Percentiles rank a stretch among this genome's conserved stretches.
phyloP scores from a whole-genome alignment of 2,888 invertebrate genomes.

The Sacculina carcini region DNA sequence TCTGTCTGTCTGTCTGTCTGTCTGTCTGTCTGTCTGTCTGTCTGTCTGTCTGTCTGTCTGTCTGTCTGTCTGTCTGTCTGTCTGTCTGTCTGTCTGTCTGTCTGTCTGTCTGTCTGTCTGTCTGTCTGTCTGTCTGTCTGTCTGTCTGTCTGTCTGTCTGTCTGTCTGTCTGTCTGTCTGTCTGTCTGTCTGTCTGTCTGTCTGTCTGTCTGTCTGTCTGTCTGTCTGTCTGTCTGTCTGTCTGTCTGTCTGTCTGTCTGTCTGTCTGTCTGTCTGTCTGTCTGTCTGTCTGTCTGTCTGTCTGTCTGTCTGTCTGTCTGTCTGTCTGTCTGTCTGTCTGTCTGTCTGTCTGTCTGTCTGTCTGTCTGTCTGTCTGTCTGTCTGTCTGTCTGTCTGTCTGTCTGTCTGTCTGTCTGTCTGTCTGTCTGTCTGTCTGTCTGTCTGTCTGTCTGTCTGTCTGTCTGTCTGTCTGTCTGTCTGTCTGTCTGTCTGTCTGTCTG shows the following conservation, averaged over 20 bases:
- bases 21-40: no score
- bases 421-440: background rate
- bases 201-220: no score
- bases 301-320: background rate
- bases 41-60: no score
- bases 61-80: no score
- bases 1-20: no score
- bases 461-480: background rate
- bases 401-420: background rate
- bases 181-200: no score
- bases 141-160: no score
- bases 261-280: background rate
- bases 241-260: background rate
- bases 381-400: background rate
- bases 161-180: no score
- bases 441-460: no score
- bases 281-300: background rate
- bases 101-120: no score
- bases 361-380: background rate
- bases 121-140: no score
- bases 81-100: no score
- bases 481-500: background rate
- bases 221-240: background rate
- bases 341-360: slow-evolving; percentile 4
- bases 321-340: background rate